Percentiles rank a stretch among this genome's conserved stretches.
phyloP scores from a whole-genome alignment of 2,888 invertebrate species.

The Monopis laevigella region DNA sequence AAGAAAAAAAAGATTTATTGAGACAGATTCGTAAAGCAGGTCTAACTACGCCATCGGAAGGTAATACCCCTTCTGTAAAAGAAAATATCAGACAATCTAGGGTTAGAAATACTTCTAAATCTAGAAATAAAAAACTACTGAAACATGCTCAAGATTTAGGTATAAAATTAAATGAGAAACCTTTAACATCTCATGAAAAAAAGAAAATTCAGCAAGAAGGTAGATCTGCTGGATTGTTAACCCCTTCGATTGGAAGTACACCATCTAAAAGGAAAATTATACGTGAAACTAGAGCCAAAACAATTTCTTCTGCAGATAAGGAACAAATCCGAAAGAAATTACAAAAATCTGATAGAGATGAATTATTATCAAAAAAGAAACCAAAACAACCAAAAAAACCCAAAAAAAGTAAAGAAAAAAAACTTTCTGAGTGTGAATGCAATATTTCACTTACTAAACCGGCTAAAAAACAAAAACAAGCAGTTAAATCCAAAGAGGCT shows the following conservation, averaged over 20 bases:
- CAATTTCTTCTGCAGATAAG: neutral
- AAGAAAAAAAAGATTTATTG: neutral
- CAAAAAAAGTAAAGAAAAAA: neutral
- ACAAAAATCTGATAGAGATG: neutral
- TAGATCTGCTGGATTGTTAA: neutral
- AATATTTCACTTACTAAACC: neutral
- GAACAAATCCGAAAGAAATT: neutral
- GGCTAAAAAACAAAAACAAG: neutral
- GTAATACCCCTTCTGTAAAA: constrained; percentile 18
- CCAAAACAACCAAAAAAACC: neutral
- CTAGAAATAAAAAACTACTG: neutral
- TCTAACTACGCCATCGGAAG: constrained; percentile 19
- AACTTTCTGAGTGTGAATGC: neutral
- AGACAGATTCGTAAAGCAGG: neutral
- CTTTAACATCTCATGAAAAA: neutral
- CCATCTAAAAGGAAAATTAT: constrained; percentile 25
- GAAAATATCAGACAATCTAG: neutral
- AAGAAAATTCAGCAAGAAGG: neutral
- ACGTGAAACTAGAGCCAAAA: constrained; percentile 20
- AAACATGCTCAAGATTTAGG: constrained; percentile 23
- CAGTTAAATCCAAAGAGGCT: neutral
- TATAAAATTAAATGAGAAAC: constrained; percentile 10
- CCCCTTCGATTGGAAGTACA: constrained; percentile 7
- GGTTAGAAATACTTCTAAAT: neutral
- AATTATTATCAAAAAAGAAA: neutral